A percentile compares a stretch with the other conserved stretches of the same genome.
Evolutionary conservation across 2,797 vertebrate species (phyloP).

Genomic region (Leptatherina wallacei): DNA sequence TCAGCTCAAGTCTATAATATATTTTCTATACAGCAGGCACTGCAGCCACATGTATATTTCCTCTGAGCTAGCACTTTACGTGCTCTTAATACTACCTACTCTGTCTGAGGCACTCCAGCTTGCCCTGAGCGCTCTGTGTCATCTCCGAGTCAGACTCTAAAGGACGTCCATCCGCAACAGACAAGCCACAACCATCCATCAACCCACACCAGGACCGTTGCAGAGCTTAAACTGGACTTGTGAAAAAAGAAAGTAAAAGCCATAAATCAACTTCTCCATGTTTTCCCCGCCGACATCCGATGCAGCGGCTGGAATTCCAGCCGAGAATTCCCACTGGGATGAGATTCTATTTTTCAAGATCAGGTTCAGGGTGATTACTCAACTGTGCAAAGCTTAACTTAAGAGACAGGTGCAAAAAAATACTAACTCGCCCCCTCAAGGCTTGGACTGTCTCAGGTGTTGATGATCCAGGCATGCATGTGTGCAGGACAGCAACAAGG

Average conservation of each 20-base stretch:
- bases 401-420: background rate
- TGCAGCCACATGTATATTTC: constrained; percentile 31
- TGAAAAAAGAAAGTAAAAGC: constrained; percentile 21
- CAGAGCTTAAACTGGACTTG: constrained; percentile 19
- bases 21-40: constrained; percentile 19
- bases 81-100: constrained; percentile 10
- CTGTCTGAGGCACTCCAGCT: constrained; percentile 15
- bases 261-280: constrained; percentile 45
- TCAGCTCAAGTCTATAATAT: constrained; percentile 39
- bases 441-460: constrained; percentile 27
- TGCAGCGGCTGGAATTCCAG: constrained; percentile 40
- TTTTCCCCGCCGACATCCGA: constrained; percentile 24
- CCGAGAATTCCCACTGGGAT: constrained; percentile 55
- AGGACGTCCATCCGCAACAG: constrained; percentile 33
- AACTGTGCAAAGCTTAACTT: constrained; percentile 10
- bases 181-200: constrained; percentile 41
- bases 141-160: constrained; percentile 29
- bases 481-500: background rate
- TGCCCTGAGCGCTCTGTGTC: constrained; percentile 31
- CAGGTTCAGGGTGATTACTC: constrained; percentile 35
- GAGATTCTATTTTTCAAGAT: constrained; percentile 40
- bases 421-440: background rate
- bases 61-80: constrained; percentile 53
- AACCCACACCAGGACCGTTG: constrained; percentile 13
- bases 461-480: constrained; percentile 3